Percentiles rank a stretch among this genome's conserved stretches.
phyloP scores from a whole-genome alignment of 2,797 vertebrate genomes.

The Gallinago nigripennis region DNA sequence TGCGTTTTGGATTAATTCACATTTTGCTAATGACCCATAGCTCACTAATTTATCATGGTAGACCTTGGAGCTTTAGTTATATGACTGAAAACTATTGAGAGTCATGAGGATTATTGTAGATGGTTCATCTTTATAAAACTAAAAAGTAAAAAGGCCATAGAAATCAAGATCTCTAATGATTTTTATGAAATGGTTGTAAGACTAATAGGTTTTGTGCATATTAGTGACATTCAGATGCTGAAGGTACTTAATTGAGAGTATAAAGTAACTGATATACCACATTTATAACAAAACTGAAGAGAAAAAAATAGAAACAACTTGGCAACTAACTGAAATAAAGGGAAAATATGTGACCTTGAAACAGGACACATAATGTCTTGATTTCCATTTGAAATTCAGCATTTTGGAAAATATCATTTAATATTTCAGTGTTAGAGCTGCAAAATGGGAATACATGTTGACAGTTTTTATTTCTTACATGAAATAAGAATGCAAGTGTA shows the following conservation, averaged over 20 bases:
- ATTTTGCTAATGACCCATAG: neutral
- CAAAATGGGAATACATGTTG: neutral
- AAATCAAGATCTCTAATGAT: neutral
- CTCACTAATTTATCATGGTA: neutral
- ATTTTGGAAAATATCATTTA: neutral
- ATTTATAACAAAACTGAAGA: neutral
- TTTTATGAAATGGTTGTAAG: neutral
- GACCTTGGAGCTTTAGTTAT: neutral
- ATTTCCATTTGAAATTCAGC: neutral
- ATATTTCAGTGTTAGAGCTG: neutral
- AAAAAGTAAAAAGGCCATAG: neutral
- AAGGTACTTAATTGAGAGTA: neutral
- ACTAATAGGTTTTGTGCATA: neutral
- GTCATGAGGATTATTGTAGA: neutral
- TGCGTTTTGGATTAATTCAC: slow-evolving; percentile 11
- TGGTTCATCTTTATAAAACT: neutral
- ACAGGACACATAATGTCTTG: neutral
- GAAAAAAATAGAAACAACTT: neutral
- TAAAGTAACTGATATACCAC: neutral
- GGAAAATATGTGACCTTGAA: neutral
- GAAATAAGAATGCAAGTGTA: neutral
- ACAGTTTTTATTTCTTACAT: neutral
- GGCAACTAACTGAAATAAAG: neutral
- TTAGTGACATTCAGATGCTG: neutral
- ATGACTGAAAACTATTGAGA: neutral